These are phyloP conservation scores for Hippolais icterina DNA, from an alignment of 2,113 vertebrate species.

Conservation along the genomic window DNA sequence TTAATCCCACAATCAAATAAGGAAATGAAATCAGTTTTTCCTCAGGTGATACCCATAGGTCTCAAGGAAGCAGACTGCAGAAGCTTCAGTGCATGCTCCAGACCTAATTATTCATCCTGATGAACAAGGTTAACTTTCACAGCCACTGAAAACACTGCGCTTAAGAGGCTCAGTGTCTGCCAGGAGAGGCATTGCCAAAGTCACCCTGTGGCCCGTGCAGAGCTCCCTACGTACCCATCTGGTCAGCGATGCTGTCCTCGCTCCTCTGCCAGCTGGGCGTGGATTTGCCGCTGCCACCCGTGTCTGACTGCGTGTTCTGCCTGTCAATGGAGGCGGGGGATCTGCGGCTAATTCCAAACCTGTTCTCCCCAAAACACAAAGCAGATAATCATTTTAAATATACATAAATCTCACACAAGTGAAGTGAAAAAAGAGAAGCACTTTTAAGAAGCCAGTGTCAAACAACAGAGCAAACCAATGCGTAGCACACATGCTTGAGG, in stretches of 20 bases:
- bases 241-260: constrained; percentile 80
- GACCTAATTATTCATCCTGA: background rate
- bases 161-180: background rate
- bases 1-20: constrained; percentile 2
- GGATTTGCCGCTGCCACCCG: constrained; percentile 80
- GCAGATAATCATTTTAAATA: background rate
- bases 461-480: background rate
- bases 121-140: background rate
- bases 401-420: background rate
- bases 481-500: background rate
- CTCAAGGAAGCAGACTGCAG: constrained; percentile 1
- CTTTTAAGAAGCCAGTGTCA: background rate
- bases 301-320: constrained; percentile 81
- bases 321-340: constrained; percentile 85
- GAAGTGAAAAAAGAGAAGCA: background rate
- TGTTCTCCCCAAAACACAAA: constrained; percentile 67
- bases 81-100: background rate
- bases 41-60: background rate
- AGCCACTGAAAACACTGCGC: background rate
- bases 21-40: background rate
- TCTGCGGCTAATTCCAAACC: constrained; percentile 89
- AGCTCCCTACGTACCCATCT: constrained; percentile 73
- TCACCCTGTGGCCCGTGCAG: background rate
- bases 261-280: constrained; percentile 86
- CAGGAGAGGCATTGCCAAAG: background rate